Percentiles rank a stretch among this genome's conserved stretches.
phyloP scores from a whole-genome alignment of 2,888 invertebrate genomes.

The Itoplectis maculator region DNA sequence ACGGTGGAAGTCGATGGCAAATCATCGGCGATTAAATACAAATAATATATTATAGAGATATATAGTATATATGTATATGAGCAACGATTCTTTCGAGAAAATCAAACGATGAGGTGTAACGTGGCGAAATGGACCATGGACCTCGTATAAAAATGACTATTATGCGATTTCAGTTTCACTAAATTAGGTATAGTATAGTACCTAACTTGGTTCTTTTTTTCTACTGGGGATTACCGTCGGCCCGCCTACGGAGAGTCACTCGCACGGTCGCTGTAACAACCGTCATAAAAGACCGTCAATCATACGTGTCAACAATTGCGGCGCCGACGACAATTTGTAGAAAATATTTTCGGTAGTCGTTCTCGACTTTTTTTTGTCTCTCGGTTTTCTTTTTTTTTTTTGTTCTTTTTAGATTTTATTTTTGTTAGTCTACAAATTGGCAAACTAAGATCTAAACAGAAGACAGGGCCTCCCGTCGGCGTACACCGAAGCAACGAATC shows the following conservation, averaged over 20 bases:
- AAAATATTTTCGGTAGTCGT: conserved; percentile 68
- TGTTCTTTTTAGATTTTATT: background rate
- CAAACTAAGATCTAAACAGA: conserved; percentile 26
- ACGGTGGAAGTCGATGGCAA: conserved; percentile 29
- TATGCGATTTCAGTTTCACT: conserved; percentile 67
- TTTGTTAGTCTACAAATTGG: conserved; percentile 44
- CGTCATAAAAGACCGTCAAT: conserved; percentile 83
- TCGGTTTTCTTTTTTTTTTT: conserved; percentile 33
- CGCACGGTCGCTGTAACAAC: conserved; percentile 96
- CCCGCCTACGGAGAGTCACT: conserved; percentile 95
- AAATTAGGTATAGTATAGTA: conserved; percentile 79
- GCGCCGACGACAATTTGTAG: conserved; percentile 67
- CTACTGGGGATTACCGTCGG: conserved; percentile 84
- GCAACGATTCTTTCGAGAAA: conserved; percentile 52
- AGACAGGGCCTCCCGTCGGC: conserved; percentile 7
- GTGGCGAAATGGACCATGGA: conserved; percentile 63
- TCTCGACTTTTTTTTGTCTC: conserved; percentile 51
- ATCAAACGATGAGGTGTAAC: conserved; percentile 55
- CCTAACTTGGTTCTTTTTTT: conserved; percentile 81
- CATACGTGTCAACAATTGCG: conserved; percentile 69
- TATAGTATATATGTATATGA: conserved; percentile 41
- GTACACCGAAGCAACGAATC: background rate
- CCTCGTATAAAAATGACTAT: conserved; percentile 70
- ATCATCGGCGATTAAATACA: conserved; percentile 34
- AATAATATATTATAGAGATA: conserved; percentile 16